Evolutionary conservation across 2,113 vertebrate species (phyloP), one percentile per base, ranked within the genome.

Genomic region (Struthio camelus): DNA sequence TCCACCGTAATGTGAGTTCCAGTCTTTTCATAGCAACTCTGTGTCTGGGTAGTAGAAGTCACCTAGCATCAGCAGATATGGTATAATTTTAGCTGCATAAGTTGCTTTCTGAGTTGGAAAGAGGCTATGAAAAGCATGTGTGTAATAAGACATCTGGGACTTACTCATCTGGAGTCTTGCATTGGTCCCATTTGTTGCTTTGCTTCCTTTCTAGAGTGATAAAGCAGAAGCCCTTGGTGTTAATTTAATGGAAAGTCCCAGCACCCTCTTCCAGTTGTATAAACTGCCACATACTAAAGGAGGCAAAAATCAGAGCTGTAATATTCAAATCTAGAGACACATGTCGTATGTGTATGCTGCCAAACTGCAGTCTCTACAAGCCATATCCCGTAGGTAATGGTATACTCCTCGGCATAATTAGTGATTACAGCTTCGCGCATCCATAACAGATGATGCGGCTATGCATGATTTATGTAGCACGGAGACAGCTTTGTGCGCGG

Each of bases 401-500:
- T 80, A 80, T 36, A 38, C 19, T 94, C 94, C 85, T 87, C 0
- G 8, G 94, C 87, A 48, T 94, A 89, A 89, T 94, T 69, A 96
- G 95, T 6, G 15, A 66, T 48, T 53, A 70, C 30, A 6, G 94
- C 96, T 96, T 91, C 90, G 90, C 85, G 95, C 89, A 12, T 76
- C 67, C 86, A 8, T 34, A 91, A 69, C 95, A 88, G 96, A 78
- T 88, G 96, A 93, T 86, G 97, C 80, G 89, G 93, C 96, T 88
- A 42, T 95, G 95, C 94, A 92, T 94, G 96, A 96, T 97, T 98
- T 95, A 93, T 96, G 94, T 93, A 78, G 94, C 86, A 73, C 1
- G 4, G 81, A 73, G 86, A 71, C 51, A 81, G 79, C 95, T 95
- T 48, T 96, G 96, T 90, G 76, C 61, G 78, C 0, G 53, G 88